Percentiles rank a stretch among this genome's conserved stretches.
Conservation (phyloP, 2,113 vertebrate species). For the Gallinago jamesoni region DNA sequence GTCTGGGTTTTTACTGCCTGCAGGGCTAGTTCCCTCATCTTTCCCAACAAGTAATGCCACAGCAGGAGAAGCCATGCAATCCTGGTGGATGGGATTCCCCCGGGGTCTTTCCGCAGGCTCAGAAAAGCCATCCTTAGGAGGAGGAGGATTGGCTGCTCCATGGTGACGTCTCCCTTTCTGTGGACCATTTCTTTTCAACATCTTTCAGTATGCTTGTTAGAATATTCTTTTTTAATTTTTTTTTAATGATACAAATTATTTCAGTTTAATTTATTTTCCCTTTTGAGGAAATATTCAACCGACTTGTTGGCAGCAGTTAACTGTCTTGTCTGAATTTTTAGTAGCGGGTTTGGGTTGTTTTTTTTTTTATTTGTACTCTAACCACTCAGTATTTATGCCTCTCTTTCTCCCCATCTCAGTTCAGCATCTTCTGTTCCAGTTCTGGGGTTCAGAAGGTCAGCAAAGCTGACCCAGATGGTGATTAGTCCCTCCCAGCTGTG, state of each 20-base stretch:
- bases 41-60: not conserved
- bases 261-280: conserved; percentile 60
- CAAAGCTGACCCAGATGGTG: not conserved
- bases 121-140: not conserved
- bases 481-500: not conserved
- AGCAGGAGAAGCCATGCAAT: not conserved
- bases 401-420: not conserved
- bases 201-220: not conserved
- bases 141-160: not conserved
- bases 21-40: not conserved
- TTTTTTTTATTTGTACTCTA: not conserved
- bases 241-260: conserved; percentile 26
- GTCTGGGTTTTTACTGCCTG: not conserved
- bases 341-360: not conserved
- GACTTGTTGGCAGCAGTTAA: conserved; percentile 48
- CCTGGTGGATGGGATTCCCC: not conserved
- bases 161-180: not conserved
- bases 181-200: conserved; percentile 34
- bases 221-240: not conserved
- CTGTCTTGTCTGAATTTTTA: conserved; percentile 40
- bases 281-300: conserved; percentile 59
- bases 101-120: not conserved
- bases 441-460: not conserved
- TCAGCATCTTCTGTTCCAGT: not conserved
- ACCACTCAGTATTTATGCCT: conserved; percentile 25